Conservation (phyloP, 2,888 invertebrate species). For the Noctua fimbriata region DNA sequence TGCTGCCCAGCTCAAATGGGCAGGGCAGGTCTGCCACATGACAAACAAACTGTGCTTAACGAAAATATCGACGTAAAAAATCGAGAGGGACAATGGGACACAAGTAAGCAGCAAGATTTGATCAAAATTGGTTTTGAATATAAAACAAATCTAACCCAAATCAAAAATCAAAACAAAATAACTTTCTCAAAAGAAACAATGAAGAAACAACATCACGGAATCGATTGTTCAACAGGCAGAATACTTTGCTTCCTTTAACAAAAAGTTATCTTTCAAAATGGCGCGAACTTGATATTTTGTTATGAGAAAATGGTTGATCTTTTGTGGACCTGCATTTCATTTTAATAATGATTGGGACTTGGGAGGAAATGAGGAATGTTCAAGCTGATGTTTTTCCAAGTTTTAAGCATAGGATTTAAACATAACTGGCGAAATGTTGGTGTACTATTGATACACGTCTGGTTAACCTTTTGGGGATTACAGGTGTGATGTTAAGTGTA, state of each 20-base stretch:
- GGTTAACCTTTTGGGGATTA: not conserved
- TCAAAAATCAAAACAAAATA: constrained; percentile 16
- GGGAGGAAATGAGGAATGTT: not conserved
- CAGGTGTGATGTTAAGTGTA: not conserved
- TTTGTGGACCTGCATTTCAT: constrained; percentile 29
- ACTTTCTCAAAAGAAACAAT: constrained; percentile 26
- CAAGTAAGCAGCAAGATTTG: not conserved
- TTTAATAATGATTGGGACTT: constrained; percentile 7
- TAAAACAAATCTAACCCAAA: constrained; percentile 23
- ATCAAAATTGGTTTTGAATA: constrained; percentile 10
- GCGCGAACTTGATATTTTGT: constrained; percentile 42
- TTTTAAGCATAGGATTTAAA: not conserved
- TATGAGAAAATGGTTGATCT: constrained; percentile 40
- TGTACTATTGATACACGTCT: not conserved
- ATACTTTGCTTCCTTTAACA: constrained; percentile 45
- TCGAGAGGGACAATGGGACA: not conserved
- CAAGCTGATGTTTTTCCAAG: not conserved
- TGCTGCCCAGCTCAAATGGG: too few species aligned
- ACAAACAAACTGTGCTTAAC: too few species aligned
- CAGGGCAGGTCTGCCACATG: too few species aligned
- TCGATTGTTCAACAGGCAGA: constrained; percentile 38
- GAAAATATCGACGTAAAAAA: not conserved
- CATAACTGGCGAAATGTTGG: not conserved
- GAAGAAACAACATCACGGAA: constrained; percentile 17
- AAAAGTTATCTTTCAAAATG: constrained; percentile 48